Evolutionary conservation across 2,113 vertebrate species (phyloP).

Genomic region (Saccopteryx bilineata): DNA sequence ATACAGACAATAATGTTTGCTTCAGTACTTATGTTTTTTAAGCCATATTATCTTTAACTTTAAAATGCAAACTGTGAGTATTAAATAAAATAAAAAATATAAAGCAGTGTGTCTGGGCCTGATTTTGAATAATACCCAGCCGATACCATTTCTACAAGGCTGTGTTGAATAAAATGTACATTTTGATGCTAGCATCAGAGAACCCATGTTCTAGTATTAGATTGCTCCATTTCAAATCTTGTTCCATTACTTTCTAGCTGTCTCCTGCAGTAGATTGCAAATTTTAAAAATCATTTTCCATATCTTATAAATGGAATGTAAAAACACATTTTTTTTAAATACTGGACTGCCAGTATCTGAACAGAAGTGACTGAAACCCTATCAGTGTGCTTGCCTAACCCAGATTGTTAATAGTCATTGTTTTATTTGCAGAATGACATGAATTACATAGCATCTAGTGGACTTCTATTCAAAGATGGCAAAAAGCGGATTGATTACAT

Average conservation of each 20-base stretch:
- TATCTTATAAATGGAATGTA: background rate
- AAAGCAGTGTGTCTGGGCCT: background rate
- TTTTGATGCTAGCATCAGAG: background rate
- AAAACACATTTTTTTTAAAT: background rate
- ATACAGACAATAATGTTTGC: background rate
- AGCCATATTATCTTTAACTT: background rate
- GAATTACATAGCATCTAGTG: conserved; percentile 88
- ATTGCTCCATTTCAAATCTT: background rate
- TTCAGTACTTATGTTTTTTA: background rate
- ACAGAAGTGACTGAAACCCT: background rate
- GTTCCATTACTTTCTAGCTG: background rate
- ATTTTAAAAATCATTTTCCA: background rate
- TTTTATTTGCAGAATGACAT: conserved; percentile 86
- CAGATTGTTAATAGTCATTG: background rate
- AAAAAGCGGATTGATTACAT: conserved; percentile 99
- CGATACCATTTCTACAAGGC: background rate
- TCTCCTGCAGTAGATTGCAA: background rate
- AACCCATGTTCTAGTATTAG: background rate
- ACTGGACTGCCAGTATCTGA: background rate
- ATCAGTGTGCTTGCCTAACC: background rate
- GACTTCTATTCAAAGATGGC: conserved; percentile 96
- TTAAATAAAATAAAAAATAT: background rate
- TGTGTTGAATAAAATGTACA: background rate
- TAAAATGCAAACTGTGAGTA: background rate
- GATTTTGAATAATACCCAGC: background rate